Conservation (phyloP, 23 tunicate genomes). For the Ascidia mentula region DNA sequence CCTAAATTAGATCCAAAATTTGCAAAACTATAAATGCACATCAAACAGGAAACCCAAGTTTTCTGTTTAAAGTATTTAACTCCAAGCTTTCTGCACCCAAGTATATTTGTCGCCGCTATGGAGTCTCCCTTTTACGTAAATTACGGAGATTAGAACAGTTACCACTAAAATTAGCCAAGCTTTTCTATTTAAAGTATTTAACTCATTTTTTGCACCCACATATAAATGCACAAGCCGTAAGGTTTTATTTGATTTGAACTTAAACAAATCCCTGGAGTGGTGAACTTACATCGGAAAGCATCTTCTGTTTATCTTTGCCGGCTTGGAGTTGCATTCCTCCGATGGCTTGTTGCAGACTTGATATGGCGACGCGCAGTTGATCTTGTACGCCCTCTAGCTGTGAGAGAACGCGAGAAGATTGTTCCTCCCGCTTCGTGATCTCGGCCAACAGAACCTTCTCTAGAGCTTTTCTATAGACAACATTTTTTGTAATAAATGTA, state of each 20-base stretch:
- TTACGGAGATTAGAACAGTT: too few species aligned
- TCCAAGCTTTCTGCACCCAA: too few species aligned
- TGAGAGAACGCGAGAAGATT: constrained; percentile 20
- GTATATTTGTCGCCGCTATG: too few species aligned
- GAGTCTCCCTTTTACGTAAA: too few species aligned
- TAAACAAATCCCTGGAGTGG: background rate
- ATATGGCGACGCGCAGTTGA: constrained; percentile 81
- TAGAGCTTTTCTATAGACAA: constrained; percentile 60
- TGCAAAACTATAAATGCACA: too few species aligned
- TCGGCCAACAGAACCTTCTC: constrained; percentile 89
- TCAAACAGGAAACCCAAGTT: too few species aligned
- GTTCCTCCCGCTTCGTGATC: constrained; percentile 81
- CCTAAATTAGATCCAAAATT: too few species aligned
- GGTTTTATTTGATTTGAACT: background rate
- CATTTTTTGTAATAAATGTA: constrained; percentile 1
- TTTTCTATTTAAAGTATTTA: background rate
- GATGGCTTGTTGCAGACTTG: constrained; percentile 75
- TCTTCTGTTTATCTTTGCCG: constrained; percentile 47
- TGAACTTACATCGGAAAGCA: constrained; percentile 37
- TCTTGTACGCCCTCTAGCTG: constrained; percentile 70
- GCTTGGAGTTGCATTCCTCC: constrained; percentile 66
- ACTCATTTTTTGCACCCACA: background rate
- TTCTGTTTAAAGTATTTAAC: too few species aligned
- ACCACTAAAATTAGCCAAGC: too few species aligned
- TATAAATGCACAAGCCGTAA: too few species aligned